Evolutionary conservation across 1,140 invertebrate genomes (phyloP).

Genomic region (Brachionus rubens): DNA sequence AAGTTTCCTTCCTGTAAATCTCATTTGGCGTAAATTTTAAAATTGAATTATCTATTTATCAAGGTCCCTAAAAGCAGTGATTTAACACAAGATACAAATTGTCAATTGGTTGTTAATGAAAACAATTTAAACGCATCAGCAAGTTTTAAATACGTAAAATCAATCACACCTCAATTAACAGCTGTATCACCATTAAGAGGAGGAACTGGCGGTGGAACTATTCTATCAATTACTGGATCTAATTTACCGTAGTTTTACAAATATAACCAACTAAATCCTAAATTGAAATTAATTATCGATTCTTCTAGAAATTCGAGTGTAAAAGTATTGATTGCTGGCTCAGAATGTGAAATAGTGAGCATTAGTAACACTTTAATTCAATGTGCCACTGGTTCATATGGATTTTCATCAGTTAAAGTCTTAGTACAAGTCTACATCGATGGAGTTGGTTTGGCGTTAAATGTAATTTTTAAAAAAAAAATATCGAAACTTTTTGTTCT

Average conservation of each 20-base stretch:
- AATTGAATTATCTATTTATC: not conserved
- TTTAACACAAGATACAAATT: not conserved
- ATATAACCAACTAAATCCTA: not conserved
- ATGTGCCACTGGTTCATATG: constrained; percentile 27
- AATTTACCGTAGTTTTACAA: constrained; percentile 49
- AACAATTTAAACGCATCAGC: not conserved
- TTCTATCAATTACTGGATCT: constrained; percentile 49
- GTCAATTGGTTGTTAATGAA: not conserved
- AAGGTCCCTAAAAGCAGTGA: constrained; percentile 22
- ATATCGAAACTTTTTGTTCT: too few species aligned
- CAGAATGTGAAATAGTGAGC: not conserved
- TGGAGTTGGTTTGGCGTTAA: constrained; percentile 24
- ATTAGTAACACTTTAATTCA: not conserved
- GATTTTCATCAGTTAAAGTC: not conserved
- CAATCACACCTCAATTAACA: constrained; percentile 40
- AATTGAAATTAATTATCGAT: constrained; percentile 48
- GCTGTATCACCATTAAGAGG: constrained; percentile 48
- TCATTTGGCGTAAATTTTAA: too few species aligned
- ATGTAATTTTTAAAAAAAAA: constrained; percentile 13
- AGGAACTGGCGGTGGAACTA: constrained; percentile 50
- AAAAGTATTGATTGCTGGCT: constrained; percentile 14
- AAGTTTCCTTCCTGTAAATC: too few species aligned
- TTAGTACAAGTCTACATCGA: not conserved
- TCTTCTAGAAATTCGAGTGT: constrained; percentile 41
- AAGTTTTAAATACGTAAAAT: constrained; percentile 24